Evolutionary conservation across 1,140 invertebrate species (phyloP).

Genomic region (Parasteatoda tepidariorum): DNA sequence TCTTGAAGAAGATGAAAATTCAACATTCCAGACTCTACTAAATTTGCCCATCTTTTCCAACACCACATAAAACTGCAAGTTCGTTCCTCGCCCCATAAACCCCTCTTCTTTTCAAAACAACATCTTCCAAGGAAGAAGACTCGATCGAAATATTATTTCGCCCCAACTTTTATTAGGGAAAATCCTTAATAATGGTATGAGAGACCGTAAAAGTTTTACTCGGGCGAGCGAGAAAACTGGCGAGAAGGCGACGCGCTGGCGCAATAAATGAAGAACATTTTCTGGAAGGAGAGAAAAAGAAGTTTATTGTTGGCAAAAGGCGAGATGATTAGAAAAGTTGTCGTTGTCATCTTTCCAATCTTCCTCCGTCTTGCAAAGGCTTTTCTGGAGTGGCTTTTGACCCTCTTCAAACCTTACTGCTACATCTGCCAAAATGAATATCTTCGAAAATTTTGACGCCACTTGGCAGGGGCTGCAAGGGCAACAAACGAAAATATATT

Average conservation of each 20-base stretch:
- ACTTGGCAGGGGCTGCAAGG: too few species aligned
- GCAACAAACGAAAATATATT: too few species aligned
- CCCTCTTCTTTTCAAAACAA: not conserved
- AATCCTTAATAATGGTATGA: slow-evolving; percentile 35
- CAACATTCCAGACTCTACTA: too few species aligned
- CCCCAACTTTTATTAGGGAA: slow-evolving; percentile 45
- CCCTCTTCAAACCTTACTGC: too few species aligned
- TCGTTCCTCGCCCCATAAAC: too few species aligned
- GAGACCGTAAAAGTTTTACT: slow-evolving; percentile 33
- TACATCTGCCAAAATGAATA: too few species aligned
- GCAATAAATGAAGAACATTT: slow-evolving; percentile 36
- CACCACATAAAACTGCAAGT: slow-evolving; percentile 8
- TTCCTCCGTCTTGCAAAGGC: not conserved
- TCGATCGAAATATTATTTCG: slow-evolving; percentile 45
- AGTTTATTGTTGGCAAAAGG: slow-evolving; percentile 36
- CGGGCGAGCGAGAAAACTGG: not conserved
- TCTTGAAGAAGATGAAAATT: too few species aligned
- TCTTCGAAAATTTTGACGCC: too few species aligned
- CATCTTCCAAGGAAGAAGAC: not conserved
- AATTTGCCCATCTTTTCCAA: not conserved
- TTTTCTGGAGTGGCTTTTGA: slow-evolving; percentile 16
- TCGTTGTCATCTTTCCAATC: slow-evolving; percentile 14
- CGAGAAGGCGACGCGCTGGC: not conserved
- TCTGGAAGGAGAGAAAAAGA: not conserved
- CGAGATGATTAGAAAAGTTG: slow-evolving; percentile 51